These are phyloP conservation scores for Geodia barretti DNA, from an alignment of 37 sponge, comb jelly and placozoan species.

Conservation along the genomic window DNA sequence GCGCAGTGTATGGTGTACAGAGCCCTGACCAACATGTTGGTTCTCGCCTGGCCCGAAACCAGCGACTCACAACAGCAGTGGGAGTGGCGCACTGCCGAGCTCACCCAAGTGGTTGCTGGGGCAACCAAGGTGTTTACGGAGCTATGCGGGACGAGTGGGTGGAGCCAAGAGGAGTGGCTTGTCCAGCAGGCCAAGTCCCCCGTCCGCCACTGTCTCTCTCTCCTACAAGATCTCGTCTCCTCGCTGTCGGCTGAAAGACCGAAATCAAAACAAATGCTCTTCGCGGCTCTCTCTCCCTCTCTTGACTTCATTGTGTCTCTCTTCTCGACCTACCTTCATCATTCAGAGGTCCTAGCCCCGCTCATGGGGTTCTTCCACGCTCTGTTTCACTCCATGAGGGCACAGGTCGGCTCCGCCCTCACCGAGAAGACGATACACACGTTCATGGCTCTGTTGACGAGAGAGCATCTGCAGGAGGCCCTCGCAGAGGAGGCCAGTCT, in stretches of 20 bases:
- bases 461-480: conserved; percentile 59
- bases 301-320: conserved; percentile 44
- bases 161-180: conserved; percentile 11
- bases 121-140: conserved; percentile 20
- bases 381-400: conserved; percentile 60
- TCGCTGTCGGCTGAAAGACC: conserved; percentile 39
- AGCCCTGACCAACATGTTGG: conserved; percentile 39
- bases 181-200: conserved; percentile 40
- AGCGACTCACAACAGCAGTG: conserved; percentile 64
- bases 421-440: conserved; percentile 69
- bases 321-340: conserved; percentile 47
- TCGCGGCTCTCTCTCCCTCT: conserved; percentile 37
- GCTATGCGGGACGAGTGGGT: background rate
- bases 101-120: conserved; percentile 22
- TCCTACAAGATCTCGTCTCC: conserved; percentile 52
- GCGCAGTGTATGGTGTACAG: conserved; percentile 42
- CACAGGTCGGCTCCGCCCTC: conserved; percentile 62
- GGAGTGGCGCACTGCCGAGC: conserved; percentile 24
- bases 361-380: conserved; percentile 76
- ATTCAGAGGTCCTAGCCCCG: conserved; percentile 52
- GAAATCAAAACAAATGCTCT: conserved; percentile 65
- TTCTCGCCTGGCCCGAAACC: conserved; percentile 78
- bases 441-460: conserved; percentile 71
- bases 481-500: conserved; percentile 41
- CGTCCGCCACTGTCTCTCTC: conserved; percentile 39